phyloP scores from a whole-genome alignment of 2,797 vertebrate species.

The Babyrousa celebensis region DNA sequence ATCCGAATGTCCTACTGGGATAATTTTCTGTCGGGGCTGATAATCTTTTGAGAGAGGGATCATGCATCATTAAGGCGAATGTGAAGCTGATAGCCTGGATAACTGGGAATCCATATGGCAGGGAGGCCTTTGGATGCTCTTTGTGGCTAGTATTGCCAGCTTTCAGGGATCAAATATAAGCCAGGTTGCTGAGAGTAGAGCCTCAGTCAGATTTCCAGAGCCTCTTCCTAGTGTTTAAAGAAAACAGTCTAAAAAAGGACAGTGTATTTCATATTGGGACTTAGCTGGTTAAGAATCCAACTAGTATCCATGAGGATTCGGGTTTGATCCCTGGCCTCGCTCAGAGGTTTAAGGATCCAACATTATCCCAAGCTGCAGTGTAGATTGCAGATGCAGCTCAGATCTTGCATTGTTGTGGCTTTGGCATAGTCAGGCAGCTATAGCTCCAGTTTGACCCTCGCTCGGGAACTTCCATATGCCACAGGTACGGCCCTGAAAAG shows the following conservation, averaged over 20 bases:
- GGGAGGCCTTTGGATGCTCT: constrained; percentile 54
- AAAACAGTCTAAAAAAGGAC: background rate
- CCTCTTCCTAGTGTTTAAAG: background rate
- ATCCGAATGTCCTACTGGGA: constrained; percentile 41
- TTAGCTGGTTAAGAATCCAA: too few species aligned
- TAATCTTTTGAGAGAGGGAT: constrained; percentile 71
- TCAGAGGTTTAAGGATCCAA: too few species aligned
- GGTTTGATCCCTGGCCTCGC: too few species aligned
- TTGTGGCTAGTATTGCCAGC: background rate
- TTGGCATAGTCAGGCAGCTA: too few species aligned
- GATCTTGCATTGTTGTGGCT: too few species aligned
- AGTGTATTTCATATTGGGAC: too few species aligned
- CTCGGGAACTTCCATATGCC: too few species aligned
- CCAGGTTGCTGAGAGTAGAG: background rate
- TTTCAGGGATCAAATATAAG: background rate
- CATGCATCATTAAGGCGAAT: constrained; percentile 76
- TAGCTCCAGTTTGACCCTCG: too few species aligned
- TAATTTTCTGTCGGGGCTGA: constrained; percentile 70
- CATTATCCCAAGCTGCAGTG: too few species aligned
- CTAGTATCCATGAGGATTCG: too few species aligned
- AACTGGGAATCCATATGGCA: constrained; percentile 63
- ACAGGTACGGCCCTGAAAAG: too few species aligned
- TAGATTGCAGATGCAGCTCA: too few species aligned
- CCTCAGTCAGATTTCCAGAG: background rate
- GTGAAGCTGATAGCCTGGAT: constrained; percentile 8